Evolutionary conservation across 1,140 invertebrate species (phyloP).

Genomic region (Argopecten irradians): DNA sequence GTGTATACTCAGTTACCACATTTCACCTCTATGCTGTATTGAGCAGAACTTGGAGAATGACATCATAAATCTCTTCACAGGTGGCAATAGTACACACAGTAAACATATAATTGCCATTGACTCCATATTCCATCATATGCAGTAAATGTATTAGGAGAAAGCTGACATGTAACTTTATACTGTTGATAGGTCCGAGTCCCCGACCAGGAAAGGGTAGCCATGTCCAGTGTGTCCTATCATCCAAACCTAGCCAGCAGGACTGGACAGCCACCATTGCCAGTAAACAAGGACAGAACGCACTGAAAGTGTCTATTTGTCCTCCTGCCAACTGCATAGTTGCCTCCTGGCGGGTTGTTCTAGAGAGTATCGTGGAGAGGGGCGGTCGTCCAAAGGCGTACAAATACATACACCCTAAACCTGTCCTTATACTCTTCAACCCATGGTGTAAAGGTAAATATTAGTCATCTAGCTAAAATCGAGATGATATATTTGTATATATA

Average conservation of each 20-base stretch:
- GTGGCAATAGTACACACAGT: no score
- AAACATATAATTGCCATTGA: no score
- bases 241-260: slow-evolving; percentile 26
- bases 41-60: no score
- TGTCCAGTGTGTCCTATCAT: slow-evolving; percentile 39
- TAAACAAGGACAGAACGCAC: slow-evolving; percentile 27
- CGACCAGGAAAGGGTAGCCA: slow-evolving; percentile 48
- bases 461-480: background rate
- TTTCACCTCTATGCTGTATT: background rate
- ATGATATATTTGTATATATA: no score
- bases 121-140: no score
- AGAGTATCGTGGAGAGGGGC: slow-evolving; percentile 28
- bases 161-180: no score
- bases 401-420: slow-evolving; percentile 36
- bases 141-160: no score
- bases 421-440: slow-evolving; percentile 55
- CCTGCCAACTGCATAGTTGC: slow-evolving; percentile 48
- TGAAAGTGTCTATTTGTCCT: slow-evolving; percentile 30
- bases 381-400: slow-evolving; percentile 33
- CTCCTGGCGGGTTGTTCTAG: slow-evolving; percentile 44
- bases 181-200: slow-evolving; percentile 40
- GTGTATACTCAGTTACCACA: no score
- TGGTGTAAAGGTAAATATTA: slow-evolving; percentile 54
- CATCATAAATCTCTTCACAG: no score
- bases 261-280: slow-evolving; percentile 42